These are phyloP conservation scores for Tanypteryx hageni DNA, from an alignment of 2,888 invertebrate species.

Conservation along the genomic window DNA sequence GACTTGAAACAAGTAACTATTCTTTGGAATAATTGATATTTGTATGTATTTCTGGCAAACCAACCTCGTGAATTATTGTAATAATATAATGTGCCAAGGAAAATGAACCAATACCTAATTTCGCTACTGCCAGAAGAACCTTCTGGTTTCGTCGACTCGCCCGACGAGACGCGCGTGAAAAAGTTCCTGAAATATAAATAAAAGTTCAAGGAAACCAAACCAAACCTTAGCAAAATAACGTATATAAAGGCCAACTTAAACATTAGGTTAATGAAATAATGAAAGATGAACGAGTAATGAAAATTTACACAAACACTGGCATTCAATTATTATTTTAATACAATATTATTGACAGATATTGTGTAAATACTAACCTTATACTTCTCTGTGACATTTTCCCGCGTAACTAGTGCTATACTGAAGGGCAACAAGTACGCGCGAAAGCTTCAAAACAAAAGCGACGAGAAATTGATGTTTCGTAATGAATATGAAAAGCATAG, in stretches of 20 bases:
- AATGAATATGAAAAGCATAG: no score
- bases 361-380: slow-evolving; percentile 67
- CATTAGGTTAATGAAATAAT: not conserved
- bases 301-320: not conserved
- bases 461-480: no score
- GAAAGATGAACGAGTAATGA: not conserved
- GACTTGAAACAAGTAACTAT: no score
- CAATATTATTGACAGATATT: not conserved
- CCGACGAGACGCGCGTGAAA: slow-evolving; percentile 50
- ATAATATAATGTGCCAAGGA: no score
- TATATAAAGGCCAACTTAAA: no score
- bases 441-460: no score
- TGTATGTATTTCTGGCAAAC: no score
- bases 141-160: not conserved
- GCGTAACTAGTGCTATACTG: not conserved
- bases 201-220: not conserved
- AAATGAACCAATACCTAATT: not conserved
- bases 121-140: not conserved
- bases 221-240: no score
- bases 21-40: no score
- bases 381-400: slow-evolving; percentile 67
- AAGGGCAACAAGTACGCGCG: no score
- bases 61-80: no score
- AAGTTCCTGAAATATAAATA: slow-evolving; percentile 65
- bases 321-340: not conserved